A percentile compares a stretch with the other conserved stretches of the same genome.
These are phyloP conservation scores for Sinonovacula constricta DNA, from an alignment of 1,140 invertebrate genomes.

Conservation along the genomic window DNA sequence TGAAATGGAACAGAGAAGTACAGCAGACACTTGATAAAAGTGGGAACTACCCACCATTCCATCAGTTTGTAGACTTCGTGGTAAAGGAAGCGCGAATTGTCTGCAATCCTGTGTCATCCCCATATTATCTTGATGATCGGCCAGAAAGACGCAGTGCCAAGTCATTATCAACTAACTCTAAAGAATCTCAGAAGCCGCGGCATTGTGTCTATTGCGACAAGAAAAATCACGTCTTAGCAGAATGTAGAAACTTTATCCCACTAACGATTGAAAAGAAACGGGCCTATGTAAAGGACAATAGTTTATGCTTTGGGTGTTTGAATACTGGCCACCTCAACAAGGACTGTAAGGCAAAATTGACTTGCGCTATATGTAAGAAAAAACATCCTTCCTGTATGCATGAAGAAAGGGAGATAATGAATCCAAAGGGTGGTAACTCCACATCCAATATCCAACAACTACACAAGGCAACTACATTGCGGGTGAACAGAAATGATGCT, in stretches of 20 bases:
- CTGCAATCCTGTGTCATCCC: slow-evolving; percentile 10
- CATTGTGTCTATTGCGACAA: slow-evolving; percentile 6
- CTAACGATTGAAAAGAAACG: slow-evolving; percentile 22
- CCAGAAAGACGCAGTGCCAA: background rate
- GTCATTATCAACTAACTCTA: slow-evolving; percentile 1
- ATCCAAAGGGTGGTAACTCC: background rate
- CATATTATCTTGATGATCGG: slow-evolving; percentile 5
- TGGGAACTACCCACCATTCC: slow-evolving; percentile 4
- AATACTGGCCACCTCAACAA: slow-evolving; percentile 8
- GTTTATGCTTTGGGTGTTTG: slow-evolving; percentile 9
- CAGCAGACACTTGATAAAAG: background rate
- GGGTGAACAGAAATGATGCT: slow-evolving; percentile 6
- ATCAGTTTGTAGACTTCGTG: slow-evolving; percentile 16
- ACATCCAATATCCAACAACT: background rate
- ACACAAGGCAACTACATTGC: too few relatives aligned
- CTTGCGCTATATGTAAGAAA: background rate
- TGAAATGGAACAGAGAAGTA: slow-evolving; percentile 24
- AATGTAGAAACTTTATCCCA: slow-evolving; percentile 6
- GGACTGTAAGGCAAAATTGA: slow-evolving; percentile 9
- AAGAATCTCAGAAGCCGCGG: background rate
- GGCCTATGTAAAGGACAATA: background rate
- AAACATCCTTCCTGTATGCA: slow-evolving; percentile 18
- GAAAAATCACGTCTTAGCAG: background rate
- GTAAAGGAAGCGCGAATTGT: slow-evolving; percentile 10
- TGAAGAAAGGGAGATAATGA: background rate